Evolutionary conservation across 2,888 invertebrate genomes (phyloP).

Genomic region (Euzetes globulus): DNA sequence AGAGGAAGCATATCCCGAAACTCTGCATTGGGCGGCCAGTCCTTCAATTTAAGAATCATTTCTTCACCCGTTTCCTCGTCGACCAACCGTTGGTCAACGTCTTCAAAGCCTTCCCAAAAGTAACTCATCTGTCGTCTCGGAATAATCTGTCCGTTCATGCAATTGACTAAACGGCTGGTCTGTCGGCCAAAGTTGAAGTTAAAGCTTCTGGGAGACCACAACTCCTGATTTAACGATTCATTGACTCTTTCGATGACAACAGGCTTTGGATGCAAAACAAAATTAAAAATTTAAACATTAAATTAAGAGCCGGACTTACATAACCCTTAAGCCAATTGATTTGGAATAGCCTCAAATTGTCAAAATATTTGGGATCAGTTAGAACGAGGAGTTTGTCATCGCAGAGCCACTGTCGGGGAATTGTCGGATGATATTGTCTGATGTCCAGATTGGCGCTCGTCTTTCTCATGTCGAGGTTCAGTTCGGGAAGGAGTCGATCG

Average conservation of each 20-base stretch:
- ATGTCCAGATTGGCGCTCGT: background rate
- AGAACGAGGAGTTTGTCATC: constrained; percentile 79
- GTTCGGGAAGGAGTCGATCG: background rate
- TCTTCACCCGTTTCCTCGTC: constrained; percentile 49
- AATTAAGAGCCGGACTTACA: constrained; percentile 35
- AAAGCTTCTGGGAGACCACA: constrained; percentile 89
- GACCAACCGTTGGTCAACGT: constrained; percentile 55
- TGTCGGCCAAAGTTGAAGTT: constrained; percentile 82
- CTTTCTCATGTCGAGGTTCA: background rate
- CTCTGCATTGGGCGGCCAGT: constrained; percentile 95
- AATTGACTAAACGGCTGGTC: constrained; percentile 86
- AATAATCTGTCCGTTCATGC: constrained; percentile 77
- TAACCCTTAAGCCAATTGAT: constrained; percentile 82
- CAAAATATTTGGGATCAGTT: constrained; percentile 65
- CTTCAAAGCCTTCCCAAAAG: constrained; percentile 96
- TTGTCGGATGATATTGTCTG: constrained; percentile 68
- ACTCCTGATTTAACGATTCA: constrained; percentile 62
- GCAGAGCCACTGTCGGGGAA: constrained; percentile 89
- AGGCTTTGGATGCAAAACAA: constrained; percentile 56
- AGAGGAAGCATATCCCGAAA: constrained; percentile 70
- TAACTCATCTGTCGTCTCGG: constrained; percentile 81
- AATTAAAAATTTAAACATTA: constrained; percentile 9
- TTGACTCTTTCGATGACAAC: constrained; percentile 85
- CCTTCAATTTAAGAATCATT: constrained; percentile 86
- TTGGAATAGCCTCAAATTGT: constrained; percentile 57